These are phyloP conservation scores for Falco cherrug DNA, from an alignment of 2,797 vertebrate genomes.

Conservation along the genomic window DNA sequence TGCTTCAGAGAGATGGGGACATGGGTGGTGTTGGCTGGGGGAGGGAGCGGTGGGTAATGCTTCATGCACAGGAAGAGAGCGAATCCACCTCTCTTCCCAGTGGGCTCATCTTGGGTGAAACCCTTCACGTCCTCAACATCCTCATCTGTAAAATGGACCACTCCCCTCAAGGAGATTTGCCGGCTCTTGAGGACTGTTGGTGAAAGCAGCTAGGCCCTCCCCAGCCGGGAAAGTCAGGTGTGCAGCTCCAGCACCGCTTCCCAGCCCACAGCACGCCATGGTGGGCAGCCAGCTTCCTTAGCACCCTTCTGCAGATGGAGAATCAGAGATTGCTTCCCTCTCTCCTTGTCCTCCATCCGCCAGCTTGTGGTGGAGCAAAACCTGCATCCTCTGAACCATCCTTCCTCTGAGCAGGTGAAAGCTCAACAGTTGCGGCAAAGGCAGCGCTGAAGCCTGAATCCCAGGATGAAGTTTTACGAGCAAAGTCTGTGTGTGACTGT, in stretches of 20 bases:
- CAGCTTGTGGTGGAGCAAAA: neutral
- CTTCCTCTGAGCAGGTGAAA: neutral
- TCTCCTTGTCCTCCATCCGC: neutral
- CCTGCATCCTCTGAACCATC: neutral
- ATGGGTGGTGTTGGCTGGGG: neutral
- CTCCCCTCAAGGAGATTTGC: neutral
- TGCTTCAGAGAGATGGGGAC: neutral
- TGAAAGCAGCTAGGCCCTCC: neutral
- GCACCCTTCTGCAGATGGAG: neutral
- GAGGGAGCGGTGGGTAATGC: neutral
- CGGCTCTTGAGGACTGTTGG: neutral
- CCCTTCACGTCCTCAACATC: neutral
- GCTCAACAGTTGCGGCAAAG: rapidly evolving
- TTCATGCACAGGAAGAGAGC: neutral
- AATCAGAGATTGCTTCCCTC: neutral
- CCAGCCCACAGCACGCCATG: rapidly evolving
- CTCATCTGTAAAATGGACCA: neutral
- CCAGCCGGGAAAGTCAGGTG: neutral
- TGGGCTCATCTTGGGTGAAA: neutral
- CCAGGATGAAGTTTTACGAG: neutral
- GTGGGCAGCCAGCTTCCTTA: neutral
- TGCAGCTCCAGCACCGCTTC: neutral
- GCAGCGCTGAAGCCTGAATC: neutral
- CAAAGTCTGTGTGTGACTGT: neutral
- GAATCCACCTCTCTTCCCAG: neutral